Percentiles rank a stretch among this genome's conserved stretches.
Conservation (phyloP, 2,888 invertebrate genomes). For the Amphimallon solstitiale region DNA sequence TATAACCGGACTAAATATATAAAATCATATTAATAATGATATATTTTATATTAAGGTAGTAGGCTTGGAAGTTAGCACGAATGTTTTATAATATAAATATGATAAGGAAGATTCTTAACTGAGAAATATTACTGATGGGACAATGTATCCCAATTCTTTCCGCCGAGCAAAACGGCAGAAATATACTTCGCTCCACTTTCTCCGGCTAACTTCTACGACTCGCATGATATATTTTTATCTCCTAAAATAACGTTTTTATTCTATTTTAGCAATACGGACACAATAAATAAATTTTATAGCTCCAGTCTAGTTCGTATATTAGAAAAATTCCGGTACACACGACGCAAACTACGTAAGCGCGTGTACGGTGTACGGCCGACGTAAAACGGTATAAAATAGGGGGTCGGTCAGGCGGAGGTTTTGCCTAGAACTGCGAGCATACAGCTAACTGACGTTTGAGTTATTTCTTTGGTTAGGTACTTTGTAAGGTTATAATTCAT, state of each 20-base stretch:
- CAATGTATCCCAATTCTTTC: background rate
- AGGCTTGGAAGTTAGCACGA: constrained; percentile 15
- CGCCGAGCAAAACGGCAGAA: background rate
- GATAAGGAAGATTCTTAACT: constrained; percentile 27
- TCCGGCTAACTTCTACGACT: background rate
- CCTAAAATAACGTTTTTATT: constrained; percentile 24
- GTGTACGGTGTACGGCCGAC: background rate
- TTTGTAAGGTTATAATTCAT: constrained; percentile 31
- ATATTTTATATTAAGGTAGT: constrained; percentile 12
- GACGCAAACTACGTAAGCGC: background rate
- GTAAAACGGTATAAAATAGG: background rate
- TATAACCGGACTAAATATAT: too few species aligned
- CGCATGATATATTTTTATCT: constrained; percentile 21
- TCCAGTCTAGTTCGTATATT: background rate
- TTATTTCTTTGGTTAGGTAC: constrained; percentile 32
- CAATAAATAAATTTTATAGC: constrained; percentile 30
- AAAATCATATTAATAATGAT: background rate
- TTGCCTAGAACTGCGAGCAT: constrained; percentile 15
- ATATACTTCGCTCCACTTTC: too few species aligned
- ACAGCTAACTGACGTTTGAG: constrained; percentile 30
- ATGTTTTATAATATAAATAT: constrained; percentile 12
- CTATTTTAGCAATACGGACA: constrained; percentile 13
- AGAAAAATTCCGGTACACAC: background rate
- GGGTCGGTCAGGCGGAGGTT: background rate
- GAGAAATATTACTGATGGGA: constrained; percentile 14